A percentile compares a stretch with the other conserved stretches of the same genome.
phyloP scores from a whole-genome alignment of 1,140 invertebrate species.

The Tetragnatha versicolor region DNA sequence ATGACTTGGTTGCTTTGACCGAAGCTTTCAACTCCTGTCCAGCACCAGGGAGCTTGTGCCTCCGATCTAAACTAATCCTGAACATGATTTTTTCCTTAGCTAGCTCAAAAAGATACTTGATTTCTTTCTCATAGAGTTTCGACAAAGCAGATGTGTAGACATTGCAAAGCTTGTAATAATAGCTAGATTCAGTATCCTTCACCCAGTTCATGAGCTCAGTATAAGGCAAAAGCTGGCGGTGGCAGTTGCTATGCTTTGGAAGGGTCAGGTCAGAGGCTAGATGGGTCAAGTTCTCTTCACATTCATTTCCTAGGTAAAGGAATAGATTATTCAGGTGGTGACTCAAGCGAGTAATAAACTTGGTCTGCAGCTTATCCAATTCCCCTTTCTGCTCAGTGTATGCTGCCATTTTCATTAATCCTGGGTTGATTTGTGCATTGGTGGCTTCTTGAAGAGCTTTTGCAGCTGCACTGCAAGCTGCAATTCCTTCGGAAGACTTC shows the following conservation, averaged over 20 bases:
- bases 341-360: conserved; percentile 82
- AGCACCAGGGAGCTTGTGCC: conserved; percentile 59
- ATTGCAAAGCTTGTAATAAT: conserved; percentile 79
- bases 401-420: conserved; percentile 75
- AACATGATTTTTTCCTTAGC: conserved; percentile 68
- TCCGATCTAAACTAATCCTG: conserved; percentile 30
- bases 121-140: conserved; percentile 85
- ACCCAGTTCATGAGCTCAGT: conserved; percentile 90
- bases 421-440: conserved; percentile 71
- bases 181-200: conserved; percentile 82
- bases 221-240: conserved; percentile 83
- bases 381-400: conserved; percentile 87
- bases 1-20: conserved; percentile 54
- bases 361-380: conserved; percentile 82
- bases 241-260: conserved; percentile 78
- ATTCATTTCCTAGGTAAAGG: conserved; percentile 83
- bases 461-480: conserved; percentile 80
- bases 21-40: conserved; percentile 62
- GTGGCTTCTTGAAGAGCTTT: conserved; percentile 80
- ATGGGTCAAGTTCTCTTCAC: conserved; percentile 69
- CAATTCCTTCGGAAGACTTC: conserved; percentile 75
- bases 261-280: conserved; percentile 73
- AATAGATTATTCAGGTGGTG: conserved; percentile 92
- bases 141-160: conserved; percentile 80
- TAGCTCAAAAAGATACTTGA: conserved; percentile 80